Base-by-base conservation (phyloP, 2,797 vertebrate species). In the Dryobates pubescens region DNA sequence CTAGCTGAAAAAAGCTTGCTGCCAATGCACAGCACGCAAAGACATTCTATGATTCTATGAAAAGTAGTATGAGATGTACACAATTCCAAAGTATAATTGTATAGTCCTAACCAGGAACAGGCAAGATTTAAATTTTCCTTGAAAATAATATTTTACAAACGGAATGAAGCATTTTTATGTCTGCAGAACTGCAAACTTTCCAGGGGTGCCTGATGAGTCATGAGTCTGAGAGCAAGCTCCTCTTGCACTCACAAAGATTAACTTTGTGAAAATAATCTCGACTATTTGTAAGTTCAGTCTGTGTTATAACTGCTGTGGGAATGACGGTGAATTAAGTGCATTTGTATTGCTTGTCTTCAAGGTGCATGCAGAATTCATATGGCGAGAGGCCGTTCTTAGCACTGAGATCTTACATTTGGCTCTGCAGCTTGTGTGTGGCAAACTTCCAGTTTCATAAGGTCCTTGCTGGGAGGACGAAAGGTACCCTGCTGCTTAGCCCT, bases 351-450 rank as follows among this genome's bases (percentile, higher is more conserved):
- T 90, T 73, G 82, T 38, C 36, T 45, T 64, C 64, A 64, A 61
- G 56, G 32, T 68, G 24, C 45, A 41, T n/a, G 58, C 49, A 59
- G 34, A 72, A 64, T 32, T 59, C 29, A 4, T 38, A 56, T 13
- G 56, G 47, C 34, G 85, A 41, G 82, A 41, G 24, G 51, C 30
- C 62, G 16, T 43, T 77, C 22, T 86, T 47, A 43, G 63, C 24
- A 63, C 8, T 3, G 63, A 89, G 30, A 90, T 76, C 77, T 83
- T 76, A 88, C 59, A 17, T 89, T 91, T 96, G 93, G 86, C 80
- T 88, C 32, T 1, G 2, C 22, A 70, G 59, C 34, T 74, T 0
- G 0, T 32, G 10, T 5, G 27, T 80, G 63, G 75, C 74, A 57
- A 78, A 53, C 4, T 38, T 63, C 58, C 73, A 59, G 7, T 65